These are phyloP conservation scores for Cotesia congregata DNA, from an alignment of 2,888 invertebrate genomes.

Conservation along the genomic window DNA sequence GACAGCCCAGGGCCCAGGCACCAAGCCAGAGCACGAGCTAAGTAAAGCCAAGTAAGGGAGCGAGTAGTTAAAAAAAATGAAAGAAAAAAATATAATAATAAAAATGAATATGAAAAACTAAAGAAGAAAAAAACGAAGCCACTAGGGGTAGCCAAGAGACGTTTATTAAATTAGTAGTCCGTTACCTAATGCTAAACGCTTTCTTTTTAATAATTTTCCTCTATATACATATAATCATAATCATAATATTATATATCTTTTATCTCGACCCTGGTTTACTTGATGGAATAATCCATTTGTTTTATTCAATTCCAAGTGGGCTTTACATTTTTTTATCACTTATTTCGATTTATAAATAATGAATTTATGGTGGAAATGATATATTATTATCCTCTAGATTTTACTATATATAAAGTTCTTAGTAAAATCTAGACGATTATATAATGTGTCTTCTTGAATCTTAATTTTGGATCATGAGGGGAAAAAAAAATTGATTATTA, in stretches of 20 bases:
- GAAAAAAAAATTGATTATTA: no score
- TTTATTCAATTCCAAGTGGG: no score
- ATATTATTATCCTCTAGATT: no score
- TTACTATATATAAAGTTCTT: no score
- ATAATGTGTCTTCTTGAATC: no score
- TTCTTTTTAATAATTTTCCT: conserved; percentile 26
- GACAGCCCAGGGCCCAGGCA: conserved; percentile 52
- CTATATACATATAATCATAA: not conserved
- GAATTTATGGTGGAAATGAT: no score
- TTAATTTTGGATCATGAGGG: no score
- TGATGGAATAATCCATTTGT: not conserved
- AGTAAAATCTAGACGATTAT: no score
- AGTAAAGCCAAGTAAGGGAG: conserved; percentile 46
- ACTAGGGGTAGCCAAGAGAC: conserved; percentile 47
- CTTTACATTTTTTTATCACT: no score
- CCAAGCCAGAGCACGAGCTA: conserved; percentile 46
- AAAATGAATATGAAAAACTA: conserved; percentile 37
- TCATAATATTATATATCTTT: no score
- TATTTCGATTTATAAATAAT: no score
- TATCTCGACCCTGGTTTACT: not conserved
- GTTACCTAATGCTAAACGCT: conserved; percentile 42
- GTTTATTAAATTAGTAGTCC: conserved; percentile 57
- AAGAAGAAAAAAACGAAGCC: conserved; percentile 38
- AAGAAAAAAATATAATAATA: conserved; percentile 20
- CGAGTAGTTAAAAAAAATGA: conserved; percentile 30